These are phyloP conservation scores for Gryllus longicercus DNA, from an alignment of 2,888 invertebrate genomes.

Conservation along the genomic window DNA sequence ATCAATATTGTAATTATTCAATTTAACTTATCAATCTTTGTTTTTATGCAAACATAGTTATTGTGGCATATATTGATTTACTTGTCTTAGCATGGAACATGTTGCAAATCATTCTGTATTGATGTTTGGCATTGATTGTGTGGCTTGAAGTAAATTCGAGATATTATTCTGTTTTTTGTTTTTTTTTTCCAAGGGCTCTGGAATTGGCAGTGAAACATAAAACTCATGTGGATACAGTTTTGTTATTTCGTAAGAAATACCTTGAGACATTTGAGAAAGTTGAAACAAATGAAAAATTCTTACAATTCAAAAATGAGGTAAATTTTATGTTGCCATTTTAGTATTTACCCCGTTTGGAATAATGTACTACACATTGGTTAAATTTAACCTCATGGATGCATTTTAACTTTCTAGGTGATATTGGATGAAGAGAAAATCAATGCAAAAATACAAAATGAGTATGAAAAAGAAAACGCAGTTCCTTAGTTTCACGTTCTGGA, in stretches of 20 bases:
- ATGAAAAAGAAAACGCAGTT: slow-evolving; percentile 41
- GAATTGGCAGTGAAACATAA: slow-evolving; percentile 72
- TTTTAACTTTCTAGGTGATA: slow-evolving; percentile 45
- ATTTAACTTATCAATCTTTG: no score
- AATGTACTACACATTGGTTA: no score
- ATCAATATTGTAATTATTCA: neutral
- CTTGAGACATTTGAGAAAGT: slow-evolving; percentile 56
- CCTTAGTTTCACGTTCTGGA: slow-evolving; percentile 21
- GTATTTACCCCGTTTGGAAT: slow-evolving; percentile 17
- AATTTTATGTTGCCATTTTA: slow-evolving; percentile 34
- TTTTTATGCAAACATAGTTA: no score
- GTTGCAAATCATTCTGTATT: no score
- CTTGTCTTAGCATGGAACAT: no score
- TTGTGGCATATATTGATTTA: no score
- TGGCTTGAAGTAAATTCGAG: no score
- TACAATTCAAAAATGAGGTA: slow-evolving; percentile 49
- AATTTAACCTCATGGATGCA: neutral
- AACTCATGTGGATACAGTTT: slow-evolving; percentile 68
- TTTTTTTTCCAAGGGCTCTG: slow-evolving; percentile 54
- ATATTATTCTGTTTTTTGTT: neutral
- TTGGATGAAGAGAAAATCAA: slow-evolving; percentile 51
- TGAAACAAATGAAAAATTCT: slow-evolving; percentile 57
- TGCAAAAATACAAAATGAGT: slow-evolving; percentile 49
- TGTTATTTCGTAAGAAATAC: slow-evolving; percentile 63
- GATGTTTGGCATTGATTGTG: no score